A percentile compares a stretch with the other conserved stretches of the same genome.
Conservation (phyloP, 2,797 vertebrate species). For the Carapus acus region DNA sequence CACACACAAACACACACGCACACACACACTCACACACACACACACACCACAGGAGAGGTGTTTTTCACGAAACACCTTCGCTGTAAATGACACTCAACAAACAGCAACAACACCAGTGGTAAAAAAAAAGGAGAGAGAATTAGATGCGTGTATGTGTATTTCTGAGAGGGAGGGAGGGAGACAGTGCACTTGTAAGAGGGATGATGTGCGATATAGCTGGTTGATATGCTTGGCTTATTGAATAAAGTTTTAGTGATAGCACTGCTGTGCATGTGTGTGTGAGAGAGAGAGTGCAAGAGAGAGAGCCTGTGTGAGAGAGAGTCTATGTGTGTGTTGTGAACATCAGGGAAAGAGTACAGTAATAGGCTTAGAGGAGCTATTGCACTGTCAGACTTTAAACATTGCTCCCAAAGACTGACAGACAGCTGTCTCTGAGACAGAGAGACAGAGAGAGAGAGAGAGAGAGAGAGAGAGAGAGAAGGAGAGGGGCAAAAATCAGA, state of each 20-base stretch:
- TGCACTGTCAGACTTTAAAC: conserved; percentile 55
- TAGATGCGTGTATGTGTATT: conserved; percentile 28
- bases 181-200: conserved; percentile 52
- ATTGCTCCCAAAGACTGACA: conserved; percentile 53
- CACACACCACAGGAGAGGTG: conserved; percentile 71
- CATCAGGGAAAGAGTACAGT: conserved; percentile 58
- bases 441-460: conserved; percentile 5
- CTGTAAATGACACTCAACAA: conserved; percentile 92
- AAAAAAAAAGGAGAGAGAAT: conserved; percentile 55
- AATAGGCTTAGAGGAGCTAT: conserved; percentile 64
- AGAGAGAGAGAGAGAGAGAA: neutral
- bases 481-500: conserved; percentile 21
- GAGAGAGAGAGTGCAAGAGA: conserved; percentile 21
- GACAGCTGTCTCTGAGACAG: conserved; percentile 44
- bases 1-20: conserved; percentile 30
- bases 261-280: conserved; percentile 25
- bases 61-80: conserved; percentile 74
- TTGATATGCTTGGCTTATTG: conserved; percentile 70
- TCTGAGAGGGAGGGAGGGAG: conserved; percentile 3
- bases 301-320: conserved; percentile 24
- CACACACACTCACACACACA: conserved; percentile 32
- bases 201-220: conserved; percentile 61
- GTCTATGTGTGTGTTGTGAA: conserved; percentile 54
- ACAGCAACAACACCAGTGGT: conserved; percentile 68
- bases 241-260: conserved; percentile 65